A percentile compares a stretch with the other conserved stretches of the same genome.
Evolutionary conservation across 1,140 invertebrate genomes (phyloP).

Genomic region (Diorhabda carinulata): DNA sequence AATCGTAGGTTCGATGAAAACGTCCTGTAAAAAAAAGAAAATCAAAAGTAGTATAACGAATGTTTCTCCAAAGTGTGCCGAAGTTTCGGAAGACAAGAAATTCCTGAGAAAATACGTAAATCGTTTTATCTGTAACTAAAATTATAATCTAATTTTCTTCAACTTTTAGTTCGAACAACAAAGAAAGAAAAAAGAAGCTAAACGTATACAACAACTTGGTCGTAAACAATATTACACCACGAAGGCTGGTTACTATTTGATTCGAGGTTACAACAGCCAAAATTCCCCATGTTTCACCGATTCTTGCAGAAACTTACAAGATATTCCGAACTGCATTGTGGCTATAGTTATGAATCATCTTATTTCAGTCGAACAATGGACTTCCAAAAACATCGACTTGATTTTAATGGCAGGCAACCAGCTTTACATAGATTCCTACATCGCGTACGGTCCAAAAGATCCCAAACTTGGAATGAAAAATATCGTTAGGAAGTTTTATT

Average conservation of each 20-base stretch:
- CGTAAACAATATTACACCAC: constrained; percentile 31
- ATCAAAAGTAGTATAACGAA: constrained; percentile 22
- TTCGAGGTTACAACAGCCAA: constrained; percentile 38
- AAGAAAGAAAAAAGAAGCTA: constrained; percentile 24
- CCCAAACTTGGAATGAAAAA: constrained; percentile 36
- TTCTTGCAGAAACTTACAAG: constrained; percentile 30
- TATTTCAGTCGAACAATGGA: constrained; percentile 37
- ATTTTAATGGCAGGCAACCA: constrained; percentile 42
- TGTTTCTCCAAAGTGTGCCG: constrained; percentile 18
- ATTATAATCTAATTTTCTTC: constrained; percentile 2
- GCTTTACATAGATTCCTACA: constrained; percentile 44
- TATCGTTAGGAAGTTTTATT: constrained; percentile 36
- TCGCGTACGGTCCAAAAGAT: constrained; percentile 38
- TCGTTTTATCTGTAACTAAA: neutral
- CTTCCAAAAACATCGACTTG: constrained; percentile 39
- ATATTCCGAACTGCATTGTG: constrained; percentile 37
- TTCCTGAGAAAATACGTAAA: constrained; percentile 31
- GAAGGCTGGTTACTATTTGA: constrained; percentile 28
- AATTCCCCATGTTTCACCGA: constrained; percentile 30
- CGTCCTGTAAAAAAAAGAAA: constrained; percentile 20
- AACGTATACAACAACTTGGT: constrained; percentile 28
- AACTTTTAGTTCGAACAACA: constrained; percentile 28
- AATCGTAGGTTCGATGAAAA: constrained; percentile 34
- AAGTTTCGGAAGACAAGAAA: constrained; percentile 28
- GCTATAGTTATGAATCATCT: constrained; percentile 29